phyloP scores from a whole-genome alignment of 2,888 invertebrate species.

The Priocnemis perturbator region DNA sequence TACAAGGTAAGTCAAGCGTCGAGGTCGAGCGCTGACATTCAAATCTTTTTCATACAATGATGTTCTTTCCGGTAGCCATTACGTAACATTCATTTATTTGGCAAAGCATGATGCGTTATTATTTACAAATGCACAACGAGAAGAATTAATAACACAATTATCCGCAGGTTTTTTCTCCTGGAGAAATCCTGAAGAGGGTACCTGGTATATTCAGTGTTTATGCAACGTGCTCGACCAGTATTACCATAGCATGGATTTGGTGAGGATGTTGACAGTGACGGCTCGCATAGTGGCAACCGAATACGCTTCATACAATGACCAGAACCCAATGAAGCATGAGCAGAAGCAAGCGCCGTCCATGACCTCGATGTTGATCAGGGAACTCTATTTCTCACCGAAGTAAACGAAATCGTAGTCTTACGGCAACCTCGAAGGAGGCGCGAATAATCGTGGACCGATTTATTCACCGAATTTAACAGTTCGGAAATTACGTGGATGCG shows the following conservation, averaged over 20 bases:
- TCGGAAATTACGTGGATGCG: too few species aligned
- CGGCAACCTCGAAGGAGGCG: neutral
- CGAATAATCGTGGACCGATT: neutral
- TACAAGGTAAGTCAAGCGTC: conserved; percentile 74
- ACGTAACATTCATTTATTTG: too few species aligned
- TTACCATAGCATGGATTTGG: conserved; percentile 75
- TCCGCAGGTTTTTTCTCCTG: conserved; percentile 77
- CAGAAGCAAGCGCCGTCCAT: conserved; percentile 78
- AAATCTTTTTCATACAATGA: neutral
- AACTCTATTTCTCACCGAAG: conserved; percentile 67
- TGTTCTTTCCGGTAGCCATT: too few species aligned
- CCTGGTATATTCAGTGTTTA: conserved; percentile 80
- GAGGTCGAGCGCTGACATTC: neutral
- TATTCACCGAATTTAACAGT: neutral
- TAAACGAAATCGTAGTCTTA: conserved; percentile 1
- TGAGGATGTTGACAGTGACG: conserved; percentile 77
- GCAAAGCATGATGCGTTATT: too few species aligned
- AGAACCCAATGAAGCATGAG: conserved; percentile 57
- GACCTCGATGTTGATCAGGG: conserved; percentile 76
- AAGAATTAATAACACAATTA: too few species aligned
- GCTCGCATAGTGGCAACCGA: conserved; percentile 77
- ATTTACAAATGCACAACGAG: too few species aligned
- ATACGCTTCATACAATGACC: conserved; percentile 73
- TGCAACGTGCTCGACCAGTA: conserved; percentile 75
- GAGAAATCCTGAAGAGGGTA: conserved; percentile 77